Evolutionary conservation across 2,888 invertebrate genomes (phyloP).

Genomic region (Elysia crispata): DNA sequence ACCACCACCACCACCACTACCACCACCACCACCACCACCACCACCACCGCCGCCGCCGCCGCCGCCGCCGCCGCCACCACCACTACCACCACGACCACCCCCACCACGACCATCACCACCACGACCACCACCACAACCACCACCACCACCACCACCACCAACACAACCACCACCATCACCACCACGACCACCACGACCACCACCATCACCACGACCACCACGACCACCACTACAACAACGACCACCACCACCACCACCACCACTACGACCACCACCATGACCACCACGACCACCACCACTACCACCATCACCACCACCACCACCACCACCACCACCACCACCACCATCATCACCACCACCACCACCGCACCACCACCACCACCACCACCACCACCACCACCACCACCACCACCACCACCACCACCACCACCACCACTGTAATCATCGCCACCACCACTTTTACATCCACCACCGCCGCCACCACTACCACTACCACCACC

Average conservation of each 20-base stretch:
- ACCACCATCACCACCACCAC: not conserved
- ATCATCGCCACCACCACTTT: no score
- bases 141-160: no score
- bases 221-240: not conserved
- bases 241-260: not conserved
- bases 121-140: no score
- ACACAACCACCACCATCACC: no score
- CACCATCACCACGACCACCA: not conserved
- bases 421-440: no score
- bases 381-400: no score
- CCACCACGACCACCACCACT: not conserved
- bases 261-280: not conserved
- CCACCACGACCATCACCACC: no score
- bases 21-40: not conserved
- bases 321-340: not conserved
- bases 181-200: not conserved
- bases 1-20: not conserved
- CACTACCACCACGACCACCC: no score
- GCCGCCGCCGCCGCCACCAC: not conserved
- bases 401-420: no score
- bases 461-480: no score
- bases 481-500: no score
- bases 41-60: not conserved
- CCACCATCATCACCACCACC: not conserved
- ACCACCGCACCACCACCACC: no score